phyloP scores from a whole-genome alignment of 2,113 vertebrate genomes.

The Eleginops maclovinus region DNA sequence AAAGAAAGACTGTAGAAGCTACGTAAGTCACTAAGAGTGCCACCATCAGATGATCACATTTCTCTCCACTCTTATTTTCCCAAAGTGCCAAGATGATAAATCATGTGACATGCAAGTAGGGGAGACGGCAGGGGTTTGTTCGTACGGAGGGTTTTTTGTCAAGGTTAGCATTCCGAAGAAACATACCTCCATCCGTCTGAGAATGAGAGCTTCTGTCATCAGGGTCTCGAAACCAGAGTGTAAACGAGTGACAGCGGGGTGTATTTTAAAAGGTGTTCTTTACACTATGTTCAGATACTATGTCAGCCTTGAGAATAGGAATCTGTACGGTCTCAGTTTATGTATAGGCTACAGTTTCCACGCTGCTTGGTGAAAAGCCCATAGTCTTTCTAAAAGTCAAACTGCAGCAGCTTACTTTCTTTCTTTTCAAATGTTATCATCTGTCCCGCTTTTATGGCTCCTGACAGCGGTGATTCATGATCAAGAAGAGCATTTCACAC shows the following conservation, averaged over 20 bases:
- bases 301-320: not conserved
- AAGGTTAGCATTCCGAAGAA: constrained; percentile 6
- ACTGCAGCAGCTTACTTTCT: not conserved
- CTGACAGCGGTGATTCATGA: constrained; percentile 28
- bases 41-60: constrained; percentile 47
- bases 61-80: constrained; percentile 22
- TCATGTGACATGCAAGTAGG: constrained; percentile 34
- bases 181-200: not conserved
- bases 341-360: not conserved
- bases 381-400: not conserved
- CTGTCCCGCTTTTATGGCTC: not conserved
- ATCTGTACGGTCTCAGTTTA: not conserved
- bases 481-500: constrained; percentile 33
- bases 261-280: constrained; percentile 15
- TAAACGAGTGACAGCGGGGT: not conserved
- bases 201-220: constrained; percentile 22
- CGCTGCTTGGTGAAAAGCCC: not conserved
- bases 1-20: constrained; percentile 27
- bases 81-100: constrained; percentile 29
- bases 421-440: not conserved
- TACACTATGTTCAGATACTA: not conserved
- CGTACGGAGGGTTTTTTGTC: not conserved
- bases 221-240: not conserved
- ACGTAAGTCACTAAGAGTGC: not conserved
- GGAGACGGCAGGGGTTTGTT: too few species aligned